Base-by-base conservation (phyloP, 92 coral and sea anemone species). In the Plumapathes pennacea region DNA sequence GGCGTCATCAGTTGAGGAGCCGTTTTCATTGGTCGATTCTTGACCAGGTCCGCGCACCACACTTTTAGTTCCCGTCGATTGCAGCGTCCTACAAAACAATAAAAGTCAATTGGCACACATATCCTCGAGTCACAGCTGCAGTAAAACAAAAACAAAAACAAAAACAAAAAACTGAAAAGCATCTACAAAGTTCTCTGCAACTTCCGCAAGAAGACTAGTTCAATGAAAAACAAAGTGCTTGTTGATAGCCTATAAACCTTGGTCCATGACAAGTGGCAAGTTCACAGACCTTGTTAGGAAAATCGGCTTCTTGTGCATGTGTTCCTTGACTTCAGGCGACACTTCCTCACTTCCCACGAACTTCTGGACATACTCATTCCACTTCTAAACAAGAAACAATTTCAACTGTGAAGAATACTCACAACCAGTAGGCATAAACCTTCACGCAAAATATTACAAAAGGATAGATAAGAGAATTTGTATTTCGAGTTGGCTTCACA, bases 341-440 rank as follows among this genome's bases (percentile, higher is more conserved):
- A 94, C 96, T 26, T 94, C 99, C 59, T 84, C 94, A 27, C 90
- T 89, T 24, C 90, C 86, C 2, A 89, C 99, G 60, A 67, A 94
- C 71, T 85, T 94, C 60, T 89, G 90, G 12, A 94, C 99, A 23
- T 94, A 94, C 32, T 94, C 99, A 78, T 94, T 94, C 99, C 99
- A 94, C 52, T 88, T 94, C 94, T 90, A 46, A 13, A 60, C 31
- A 37, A 42, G 42, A 22, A n/a, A 48, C 29, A 34, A 21, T 53
- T 20, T 30, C 32, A 47, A 24, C 15, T 17, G 5, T 38, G 14
- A 19, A 20, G 29, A 29, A 28, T 29, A 15, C 10, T 12, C 38
- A 12, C 12, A 30, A 29, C 19, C 32, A 30, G 22, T 22, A 29
- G 34, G 1, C 12, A 29, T 23, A 9, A 7, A 30, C 18, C 5